phyloP scores from a whole-genome alignment of 2,888 invertebrate genomes.

The Amphimallon solstitiale region DNA sequence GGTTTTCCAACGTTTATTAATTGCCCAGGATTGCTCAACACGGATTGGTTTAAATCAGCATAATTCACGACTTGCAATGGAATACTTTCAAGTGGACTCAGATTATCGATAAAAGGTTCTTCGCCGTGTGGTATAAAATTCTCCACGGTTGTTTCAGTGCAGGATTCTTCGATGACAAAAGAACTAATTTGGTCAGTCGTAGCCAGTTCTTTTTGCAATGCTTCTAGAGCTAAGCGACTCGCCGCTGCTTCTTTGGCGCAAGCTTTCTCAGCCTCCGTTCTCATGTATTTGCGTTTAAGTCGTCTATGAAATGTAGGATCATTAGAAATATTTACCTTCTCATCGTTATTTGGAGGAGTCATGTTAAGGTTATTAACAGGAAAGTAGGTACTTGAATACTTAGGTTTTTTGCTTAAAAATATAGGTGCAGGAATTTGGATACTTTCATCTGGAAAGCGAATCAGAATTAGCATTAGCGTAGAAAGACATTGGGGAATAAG shows the following conservation, averaged over 20 bases:
- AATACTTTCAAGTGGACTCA: slow-evolving; percentile 48
- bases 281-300: slow-evolving; percentile 55
- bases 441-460: slow-evolving; percentile 40
- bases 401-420: slow-evolving; percentile 60
- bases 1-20: slow-evolving; percentile 44
- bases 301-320: slow-evolving; percentile 51
- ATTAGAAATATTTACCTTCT: slow-evolving; percentile 38
- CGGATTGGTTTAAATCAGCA: slow-evolving; percentile 46
- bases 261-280: slow-evolving; percentile 59
- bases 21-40: slow-evolving; percentile 45
- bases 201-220: slow-evolving; percentile 62
- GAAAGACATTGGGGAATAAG: background rate
- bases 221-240: slow-evolving; percentile 62
- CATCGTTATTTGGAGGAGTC: slow-evolving; percentile 17
- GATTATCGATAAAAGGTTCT: slow-evolving; percentile 48
- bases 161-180: slow-evolving; percentile 61
- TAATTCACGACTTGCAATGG: slow-evolving; percentile 52
- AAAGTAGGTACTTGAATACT: slow-evolving; percentile 57
- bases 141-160: slow-evolving; percentile 60
- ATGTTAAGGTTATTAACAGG: slow-evolving; percentile 45
- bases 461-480: background rate
- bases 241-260: slow-evolving; percentile 63
- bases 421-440: slow-evolving; percentile 58
- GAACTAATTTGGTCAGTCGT: slow-evolving; percentile 56
- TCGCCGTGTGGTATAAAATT: slow-evolving; percentile 58